Percentiles rank a stretch among this genome's conserved stretches.
Evolutionary conservation across 2,888 invertebrate species (phyloP).

Genomic region (Encarsia formosa): DNA sequence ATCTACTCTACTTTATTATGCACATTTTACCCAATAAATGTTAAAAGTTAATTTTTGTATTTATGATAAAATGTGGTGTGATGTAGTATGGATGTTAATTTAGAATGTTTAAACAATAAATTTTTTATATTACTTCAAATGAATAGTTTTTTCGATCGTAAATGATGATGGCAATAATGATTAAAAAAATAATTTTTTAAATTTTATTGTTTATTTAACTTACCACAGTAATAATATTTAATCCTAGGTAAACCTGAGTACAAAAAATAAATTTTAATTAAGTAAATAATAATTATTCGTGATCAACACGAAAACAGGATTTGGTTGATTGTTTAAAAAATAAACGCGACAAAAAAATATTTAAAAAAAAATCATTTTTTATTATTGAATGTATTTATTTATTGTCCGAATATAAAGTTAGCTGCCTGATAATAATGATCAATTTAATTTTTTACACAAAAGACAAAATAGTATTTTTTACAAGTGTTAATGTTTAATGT

Average conservation of each 20-base stretch:
- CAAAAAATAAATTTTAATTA: conserved; percentile 36
- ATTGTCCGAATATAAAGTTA: too few relatives aligned
- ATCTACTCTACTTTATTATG: too few relatives aligned
- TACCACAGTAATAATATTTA: conserved; percentile 64
- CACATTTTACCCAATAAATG: too few relatives aligned
- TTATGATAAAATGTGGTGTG: too few relatives aligned
- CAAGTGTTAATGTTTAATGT: too few relatives aligned
- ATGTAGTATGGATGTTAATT: too few relatives aligned
- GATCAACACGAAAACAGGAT: not conserved
- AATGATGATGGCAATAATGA: conserved; percentile 20
- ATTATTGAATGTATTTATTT: not conserved
- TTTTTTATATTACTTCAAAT: not conserved
- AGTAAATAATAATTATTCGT: not conserved
- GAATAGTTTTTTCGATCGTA: not conserved
- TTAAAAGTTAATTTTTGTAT: too few relatives aligned
- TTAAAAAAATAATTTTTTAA: conserved; percentile 7
- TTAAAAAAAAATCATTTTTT: not conserved
- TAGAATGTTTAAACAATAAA: not conserved
- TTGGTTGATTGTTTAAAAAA: not conserved
- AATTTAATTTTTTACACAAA: too few relatives aligned
- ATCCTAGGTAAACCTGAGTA: conserved; percentile 62
- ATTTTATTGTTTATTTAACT: conserved; percentile 44
- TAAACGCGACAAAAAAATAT: not conserved
- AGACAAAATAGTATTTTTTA: too few relatives aligned
- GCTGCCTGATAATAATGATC: too few relatives aligned